Conservation (phyloP, 2,888 invertebrate species). For the Lydus trimaculatus region DNA sequence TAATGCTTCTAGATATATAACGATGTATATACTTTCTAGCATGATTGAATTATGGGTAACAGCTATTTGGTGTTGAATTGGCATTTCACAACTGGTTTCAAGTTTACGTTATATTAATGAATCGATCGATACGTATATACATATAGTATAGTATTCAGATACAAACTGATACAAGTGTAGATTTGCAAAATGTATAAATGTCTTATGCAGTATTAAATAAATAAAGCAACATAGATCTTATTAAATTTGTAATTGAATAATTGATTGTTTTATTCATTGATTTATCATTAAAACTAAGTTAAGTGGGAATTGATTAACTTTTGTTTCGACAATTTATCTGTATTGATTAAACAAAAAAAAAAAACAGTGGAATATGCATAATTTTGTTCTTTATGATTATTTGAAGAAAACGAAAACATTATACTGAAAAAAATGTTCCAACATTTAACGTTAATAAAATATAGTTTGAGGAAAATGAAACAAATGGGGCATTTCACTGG, state of each 20-base stretch:
- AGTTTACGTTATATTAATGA: conserved; percentile 7
- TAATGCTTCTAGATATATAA: neutral
- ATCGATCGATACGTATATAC: neutral
- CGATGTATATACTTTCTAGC: neutral
- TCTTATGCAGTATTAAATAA: neutral
- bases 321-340: no score
- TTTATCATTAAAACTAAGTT: neutral
- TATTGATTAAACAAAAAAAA: no score
- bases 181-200: neutral
- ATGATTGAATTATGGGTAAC: neutral
- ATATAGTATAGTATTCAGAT: neutral
- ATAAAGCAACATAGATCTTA: neutral
- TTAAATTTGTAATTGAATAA: neutral
- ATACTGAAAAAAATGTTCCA: neutral
- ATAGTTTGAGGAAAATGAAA: conserved; percentile 53
- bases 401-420: neutral
- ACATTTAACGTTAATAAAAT: neutral
- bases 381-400: conserved; percentile 11
- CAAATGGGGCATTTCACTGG: conserved; percentile 54
- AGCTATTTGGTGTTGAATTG: neutral
- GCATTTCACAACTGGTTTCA: neutral
- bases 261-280: neutral
- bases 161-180: conserved; percentile 1
- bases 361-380: no score
- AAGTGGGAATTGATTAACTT: neutral